Evolutionary conservation across 2,888 invertebrate species (phyloP).

Genomic region (Acleris literana): DNA sequence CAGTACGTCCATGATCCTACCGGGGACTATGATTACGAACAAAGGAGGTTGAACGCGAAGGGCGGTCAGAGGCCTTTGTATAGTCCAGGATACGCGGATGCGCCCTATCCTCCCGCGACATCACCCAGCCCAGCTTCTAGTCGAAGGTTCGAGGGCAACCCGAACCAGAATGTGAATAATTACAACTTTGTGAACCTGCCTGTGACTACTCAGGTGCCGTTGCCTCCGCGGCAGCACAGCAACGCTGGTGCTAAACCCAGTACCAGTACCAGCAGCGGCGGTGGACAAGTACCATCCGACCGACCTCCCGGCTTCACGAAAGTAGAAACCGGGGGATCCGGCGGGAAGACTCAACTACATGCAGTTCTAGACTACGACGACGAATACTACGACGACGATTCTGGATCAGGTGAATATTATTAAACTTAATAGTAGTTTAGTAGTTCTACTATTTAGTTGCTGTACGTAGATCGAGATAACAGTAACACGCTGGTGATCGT

Average conservation of each 20-base stretch:
- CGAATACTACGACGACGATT: slow-evolving; percentile 85
- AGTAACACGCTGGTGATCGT: slow-evolving; percentile 47
- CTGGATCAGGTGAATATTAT: slow-evolving; percentile 73
- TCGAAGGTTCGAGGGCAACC: slow-evolving; percentile 68
- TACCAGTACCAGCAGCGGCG: slow-evolving; percentile 49
- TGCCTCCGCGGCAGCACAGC: slow-evolving; percentile 54
- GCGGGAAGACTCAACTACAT: slow-evolving; percentile 86
- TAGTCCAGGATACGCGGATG: slow-evolving; percentile 69
- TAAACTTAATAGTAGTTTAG: slow-evolving; percentile 56
- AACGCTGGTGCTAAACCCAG: slow-evolving; percentile 76
- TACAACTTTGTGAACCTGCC: slow-evolving; percentile 63
- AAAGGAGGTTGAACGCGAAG: slow-evolving; percentile 62
- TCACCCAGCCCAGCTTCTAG: slow-evolving; percentile 66
- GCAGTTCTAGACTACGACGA: slow-evolving; percentile 89
- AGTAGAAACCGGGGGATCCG: slow-evolving; percentile 82
- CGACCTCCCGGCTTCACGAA: slow-evolving; percentile 86
- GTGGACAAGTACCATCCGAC: slow-evolving; percentile 70
- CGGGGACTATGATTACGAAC: slow-evolving; percentile 78
- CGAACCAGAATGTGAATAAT: slow-evolving; percentile 69
- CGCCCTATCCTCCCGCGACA: slow-evolving; percentile 63
- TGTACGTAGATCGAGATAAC: slow-evolving; percentile 39
- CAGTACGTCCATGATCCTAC: slow-evolving; percentile 76
- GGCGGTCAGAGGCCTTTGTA: slow-evolving; percentile 54
- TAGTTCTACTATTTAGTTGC: slow-evolving; percentile 25
- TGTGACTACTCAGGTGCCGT: slow-evolving; percentile 54